phyloP scores from a whole-genome alignment of 1,140 invertebrate genomes.

The Daktulosphaira vitifoliae region DNA sequence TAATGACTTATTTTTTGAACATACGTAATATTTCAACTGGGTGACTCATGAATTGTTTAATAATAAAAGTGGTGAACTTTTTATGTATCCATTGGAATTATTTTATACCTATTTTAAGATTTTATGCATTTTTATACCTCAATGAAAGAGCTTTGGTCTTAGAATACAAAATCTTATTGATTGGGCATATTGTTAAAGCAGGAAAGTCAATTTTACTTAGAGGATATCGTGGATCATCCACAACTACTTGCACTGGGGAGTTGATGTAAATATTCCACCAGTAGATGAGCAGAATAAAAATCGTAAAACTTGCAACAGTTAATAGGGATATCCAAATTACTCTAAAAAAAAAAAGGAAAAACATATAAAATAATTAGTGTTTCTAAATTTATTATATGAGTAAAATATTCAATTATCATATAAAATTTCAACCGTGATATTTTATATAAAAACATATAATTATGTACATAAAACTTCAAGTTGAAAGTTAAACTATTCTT shows the following conservation, averaged over 20 bases:
- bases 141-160: slow-evolving; percentile 15
- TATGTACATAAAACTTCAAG: too few species aligned
- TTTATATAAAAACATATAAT: too few species aligned
- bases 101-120: not conserved
- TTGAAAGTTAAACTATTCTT: too few species aligned
- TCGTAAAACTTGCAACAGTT: slow-evolving; percentile 1
- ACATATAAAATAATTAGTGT: too few species aligned
- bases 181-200: slow-evolving; percentile 39
- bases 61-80: too few species aligned
- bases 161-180: slow-evolving; percentile 38
- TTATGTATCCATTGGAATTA: too few species aligned
- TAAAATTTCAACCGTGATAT: too few species aligned
- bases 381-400: too few species aligned
- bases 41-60: too few species aligned
- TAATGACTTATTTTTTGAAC: too few species aligned
- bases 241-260: slow-evolving; percentile 27
- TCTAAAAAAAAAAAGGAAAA: not conserved
- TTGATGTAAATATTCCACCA: slow-evolving; percentile 24
- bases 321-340: slow-evolving; percentile 2
- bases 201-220: slow-evolving; percentile 38
- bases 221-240: slow-evolving; percentile 36
- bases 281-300: slow-evolving; percentile 4
- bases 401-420: too few species aligned
- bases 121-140: not conserved
- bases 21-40: too few species aligned